Conservation (phyloP, 2,113 vertebrate species). For the Micronisus gabar region DNA sequence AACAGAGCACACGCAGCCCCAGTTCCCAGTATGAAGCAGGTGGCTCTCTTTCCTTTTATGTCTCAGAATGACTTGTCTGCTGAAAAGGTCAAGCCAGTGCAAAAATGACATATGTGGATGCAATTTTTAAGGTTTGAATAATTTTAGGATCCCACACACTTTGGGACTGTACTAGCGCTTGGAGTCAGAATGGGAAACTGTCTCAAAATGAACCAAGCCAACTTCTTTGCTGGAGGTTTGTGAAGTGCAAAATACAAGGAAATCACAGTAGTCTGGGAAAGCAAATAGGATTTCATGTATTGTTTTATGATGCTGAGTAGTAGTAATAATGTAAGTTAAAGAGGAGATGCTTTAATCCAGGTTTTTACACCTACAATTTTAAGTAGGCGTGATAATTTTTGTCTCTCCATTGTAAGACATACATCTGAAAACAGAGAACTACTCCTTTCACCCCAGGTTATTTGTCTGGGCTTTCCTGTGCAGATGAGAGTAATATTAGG, state of each 20-base stretch:
- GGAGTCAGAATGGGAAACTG: neutral
- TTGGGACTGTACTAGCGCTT: neutral
- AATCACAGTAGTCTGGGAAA: neutral
- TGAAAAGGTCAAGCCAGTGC: neutral
- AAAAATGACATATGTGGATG: neutral
- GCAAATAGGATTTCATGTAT: neutral
- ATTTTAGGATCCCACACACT: neutral
- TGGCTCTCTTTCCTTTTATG: neutral
- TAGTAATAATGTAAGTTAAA: too few species aligned
- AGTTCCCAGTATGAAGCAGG: neutral
- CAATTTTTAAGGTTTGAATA: neutral
- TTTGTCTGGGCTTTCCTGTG: neutral
- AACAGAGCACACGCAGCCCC: fast-evolving
- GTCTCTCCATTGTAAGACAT: neutral
- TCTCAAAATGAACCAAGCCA: neutral
- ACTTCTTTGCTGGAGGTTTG: neutral
- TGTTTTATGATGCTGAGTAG: neutral
- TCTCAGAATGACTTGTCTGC: neutral
- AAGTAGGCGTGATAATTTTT: neutral
- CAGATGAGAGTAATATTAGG: neutral
- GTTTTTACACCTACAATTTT: neutral
- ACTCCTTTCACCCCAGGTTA: neutral
- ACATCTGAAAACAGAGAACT: neutral
- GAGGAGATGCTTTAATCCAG: neutral
- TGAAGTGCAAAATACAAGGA: neutral